Conservation (phyloP, 2,113 vertebrate species). For the Platichthys stellatus region DNA sequence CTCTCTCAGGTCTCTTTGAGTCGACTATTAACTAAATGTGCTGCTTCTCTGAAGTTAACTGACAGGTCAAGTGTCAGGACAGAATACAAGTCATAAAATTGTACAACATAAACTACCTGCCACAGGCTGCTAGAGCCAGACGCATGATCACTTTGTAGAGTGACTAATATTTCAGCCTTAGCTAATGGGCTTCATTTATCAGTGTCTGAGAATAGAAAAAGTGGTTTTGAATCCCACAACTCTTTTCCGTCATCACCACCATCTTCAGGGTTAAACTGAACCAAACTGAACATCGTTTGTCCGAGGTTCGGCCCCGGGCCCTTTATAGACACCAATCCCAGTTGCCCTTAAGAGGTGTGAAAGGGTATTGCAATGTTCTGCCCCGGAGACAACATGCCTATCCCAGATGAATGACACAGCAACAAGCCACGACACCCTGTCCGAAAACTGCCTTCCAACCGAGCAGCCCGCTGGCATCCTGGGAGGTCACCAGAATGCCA, state of each 20-base stretch:
- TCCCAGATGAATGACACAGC: constrained; percentile 69
- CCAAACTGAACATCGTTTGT: constrained; percentile 8
- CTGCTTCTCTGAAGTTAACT: constrained; percentile 1
- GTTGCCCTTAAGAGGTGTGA: constrained; percentile 55
- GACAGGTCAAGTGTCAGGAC: constrained; percentile 22
- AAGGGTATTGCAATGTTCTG: constrained; percentile 52
- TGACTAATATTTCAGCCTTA: not conserved
- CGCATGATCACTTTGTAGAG: not conserved
- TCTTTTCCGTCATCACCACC: not conserved
- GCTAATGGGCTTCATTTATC: not conserved
- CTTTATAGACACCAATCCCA: constrained; percentile 40
- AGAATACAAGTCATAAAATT: constrained; percentile 22
- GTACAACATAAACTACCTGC: constrained; percentile 13
- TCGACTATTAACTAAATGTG: not conserved
- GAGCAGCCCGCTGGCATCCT: constrained; percentile 56
- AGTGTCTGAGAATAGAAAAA: constrained; percentile 11
- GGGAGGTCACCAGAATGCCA: constrained; percentile 78
- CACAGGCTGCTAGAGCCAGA: not conserved
- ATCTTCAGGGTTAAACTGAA: constrained; percentile 28
- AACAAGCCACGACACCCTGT: constrained; percentile 61
- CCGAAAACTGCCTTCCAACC: constrained; percentile 69
- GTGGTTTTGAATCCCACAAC: not conserved
- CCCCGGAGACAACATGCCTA: constrained; percentile 58
- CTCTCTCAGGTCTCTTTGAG: constrained; percentile 22
- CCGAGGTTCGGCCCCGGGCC: not conserved